These are phyloP conservation scores for Lepisosteus osseus DNA, from an alignment of 2,113 vertebrate species.

Conservation along the genomic window DNA sequence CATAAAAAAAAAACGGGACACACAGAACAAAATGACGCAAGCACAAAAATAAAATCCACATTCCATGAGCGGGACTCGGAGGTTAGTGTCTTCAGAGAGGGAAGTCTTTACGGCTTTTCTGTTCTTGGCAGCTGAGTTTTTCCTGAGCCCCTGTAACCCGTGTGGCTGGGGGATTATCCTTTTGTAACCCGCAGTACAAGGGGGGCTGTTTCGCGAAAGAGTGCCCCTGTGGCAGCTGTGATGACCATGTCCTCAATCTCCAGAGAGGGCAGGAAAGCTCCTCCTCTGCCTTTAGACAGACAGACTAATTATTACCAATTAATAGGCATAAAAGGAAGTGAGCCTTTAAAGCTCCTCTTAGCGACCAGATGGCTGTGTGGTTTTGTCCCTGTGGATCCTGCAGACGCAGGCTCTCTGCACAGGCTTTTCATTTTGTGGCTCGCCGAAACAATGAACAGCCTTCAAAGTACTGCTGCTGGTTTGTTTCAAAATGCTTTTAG, in stretches of 20 bases:
- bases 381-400: not conserved
- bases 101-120: too few species aligned
- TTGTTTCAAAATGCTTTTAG: too few species aligned
- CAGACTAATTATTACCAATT: not conserved
- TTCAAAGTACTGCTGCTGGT: too few species aligned
- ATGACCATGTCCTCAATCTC: not conserved
- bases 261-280: not conserved
- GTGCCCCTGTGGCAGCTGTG: not conserved
- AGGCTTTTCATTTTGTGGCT: not conserved
- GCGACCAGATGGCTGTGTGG: constrained; percentile 6
- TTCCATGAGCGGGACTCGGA: too few species aligned
- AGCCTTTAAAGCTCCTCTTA: not conserved
- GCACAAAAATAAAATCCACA: too few species aligned
- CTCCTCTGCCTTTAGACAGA: not conserved
- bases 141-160: not conserved
- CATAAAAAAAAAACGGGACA: too few species aligned
- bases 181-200: not conserved
- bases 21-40: too few species aligned
- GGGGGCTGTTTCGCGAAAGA: not conserved
- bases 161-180: not conserved
- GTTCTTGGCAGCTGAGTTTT: not conserved
- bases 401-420: not conserved
- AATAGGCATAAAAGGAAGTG: not conserved
- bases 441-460: not conserved
- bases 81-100: too few species aligned